These are phyloP conservation scores for Heliconius cydno DNA, from an alignment of 2,888 invertebrate genomes.

Conservation along the genomic window DNA sequence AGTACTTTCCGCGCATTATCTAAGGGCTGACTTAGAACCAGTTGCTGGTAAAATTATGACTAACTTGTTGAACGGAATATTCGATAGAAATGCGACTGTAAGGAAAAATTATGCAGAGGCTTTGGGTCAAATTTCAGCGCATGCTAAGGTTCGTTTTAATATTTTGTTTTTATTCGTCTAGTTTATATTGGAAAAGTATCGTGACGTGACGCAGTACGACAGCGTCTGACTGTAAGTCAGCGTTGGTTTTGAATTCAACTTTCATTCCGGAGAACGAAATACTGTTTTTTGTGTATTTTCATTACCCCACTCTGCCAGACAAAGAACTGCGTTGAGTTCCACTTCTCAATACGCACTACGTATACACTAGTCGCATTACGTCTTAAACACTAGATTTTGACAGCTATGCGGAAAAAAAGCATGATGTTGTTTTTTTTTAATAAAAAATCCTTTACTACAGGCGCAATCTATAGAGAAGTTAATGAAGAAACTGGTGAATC, in stretches of 20 bases:
- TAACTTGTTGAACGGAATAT: conserved; percentile 88
- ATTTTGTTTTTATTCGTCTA: neutral
- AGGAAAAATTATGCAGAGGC: conserved; percentile 93
- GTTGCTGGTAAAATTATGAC: conserved; percentile 83
- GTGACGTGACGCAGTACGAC: neutral
- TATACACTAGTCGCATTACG: neutral
- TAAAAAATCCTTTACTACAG: conserved; percentile 52
- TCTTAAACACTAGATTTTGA: neutral
- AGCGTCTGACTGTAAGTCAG: too few species aligned
- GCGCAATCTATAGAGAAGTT: conserved; percentile 82
- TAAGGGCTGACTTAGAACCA: conserved; percentile 82
- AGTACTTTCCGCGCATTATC: conserved; percentile 85
- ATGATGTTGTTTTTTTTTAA: neutral
- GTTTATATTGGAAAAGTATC: neutral
- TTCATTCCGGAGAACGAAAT: neutral
- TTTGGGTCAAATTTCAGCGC: conserved; percentile 92
- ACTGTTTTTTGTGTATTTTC: too few species aligned
- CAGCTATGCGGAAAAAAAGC: neutral
- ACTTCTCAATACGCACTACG: neutral
- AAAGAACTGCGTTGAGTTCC: too few species aligned
- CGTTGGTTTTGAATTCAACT: too few species aligned
- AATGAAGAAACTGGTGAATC: conserved; percentile 80
- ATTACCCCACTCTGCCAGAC: too few species aligned
- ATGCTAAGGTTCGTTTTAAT: conserved; percentile 86
- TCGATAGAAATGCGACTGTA: conserved; percentile 92